Evolutionary conservation across 2,797 vertebrate species (phyloP).

Genomic region (Adrianichthys oophorus): DNA sequence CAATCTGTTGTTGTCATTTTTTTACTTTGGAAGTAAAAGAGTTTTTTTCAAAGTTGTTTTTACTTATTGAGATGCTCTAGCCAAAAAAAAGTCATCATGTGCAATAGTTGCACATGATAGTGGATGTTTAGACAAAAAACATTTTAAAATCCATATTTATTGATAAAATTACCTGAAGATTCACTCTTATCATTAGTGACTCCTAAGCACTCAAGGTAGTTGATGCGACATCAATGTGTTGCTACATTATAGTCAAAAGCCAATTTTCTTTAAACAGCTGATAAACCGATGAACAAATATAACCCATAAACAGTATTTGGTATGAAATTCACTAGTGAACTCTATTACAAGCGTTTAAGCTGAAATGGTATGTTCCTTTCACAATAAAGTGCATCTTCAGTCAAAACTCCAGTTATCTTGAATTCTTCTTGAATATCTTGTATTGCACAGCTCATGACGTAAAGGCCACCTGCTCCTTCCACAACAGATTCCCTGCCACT

Average conservation of each 20-base stretch:
- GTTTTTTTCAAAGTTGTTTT: constrained; percentile 6
- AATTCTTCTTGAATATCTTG: no score
- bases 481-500: constrained; percentile 17
- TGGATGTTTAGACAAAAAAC: constrained; percentile 6
- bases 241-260: constrained; percentile 62
- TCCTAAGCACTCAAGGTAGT: constrained; percentile 24
- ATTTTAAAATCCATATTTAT: constrained; percentile 62
- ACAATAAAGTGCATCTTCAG: constrained; percentile 69
- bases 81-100: no score
- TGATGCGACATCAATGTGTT: constrained; percentile 50
- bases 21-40: constrained; percentile 56
- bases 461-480: constrained; percentile 42
- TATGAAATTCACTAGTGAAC: constrained; percentile 63
- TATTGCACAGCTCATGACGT: constrained; percentile 56
- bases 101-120: no score
- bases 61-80: neutral
- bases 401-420: constrained; percentile 18
- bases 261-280: constrained; percentile 40
- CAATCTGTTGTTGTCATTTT: constrained; percentile 27
- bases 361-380: constrained; percentile 32
- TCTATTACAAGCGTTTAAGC: constrained; percentile 56
- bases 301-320: constrained; percentile 46
- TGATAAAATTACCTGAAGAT: constrained; percentile 62
- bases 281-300: constrained; percentile 43
- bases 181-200: constrained; percentile 34